A percentile compares a stretch with the other conserved stretches of the same genome.
Conservation (phyloP, 2,113 vertebrate genomes). For the Hydrolagus affinis region DNA sequence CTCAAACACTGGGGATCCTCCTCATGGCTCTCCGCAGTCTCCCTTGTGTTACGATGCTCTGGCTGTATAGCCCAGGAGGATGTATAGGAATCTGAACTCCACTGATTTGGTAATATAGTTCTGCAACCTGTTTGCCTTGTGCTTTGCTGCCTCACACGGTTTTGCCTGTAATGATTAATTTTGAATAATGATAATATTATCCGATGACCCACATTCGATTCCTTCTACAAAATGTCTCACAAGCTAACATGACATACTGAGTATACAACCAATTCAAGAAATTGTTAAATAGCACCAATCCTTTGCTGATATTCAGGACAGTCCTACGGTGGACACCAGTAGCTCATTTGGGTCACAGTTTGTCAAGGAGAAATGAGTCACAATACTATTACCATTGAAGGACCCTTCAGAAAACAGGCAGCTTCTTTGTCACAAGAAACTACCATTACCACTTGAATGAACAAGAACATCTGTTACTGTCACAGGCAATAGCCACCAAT, state of each 20-base stretch:
- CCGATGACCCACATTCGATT: too few species aligned
- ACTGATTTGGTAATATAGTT: too few species aligned
- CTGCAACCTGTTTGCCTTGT: too few species aligned
- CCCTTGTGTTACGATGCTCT: too few species aligned
- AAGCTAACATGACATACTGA: not conserved
- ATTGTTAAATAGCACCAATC: not conserved
- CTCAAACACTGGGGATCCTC: too few species aligned
- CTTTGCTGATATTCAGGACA: not conserved
- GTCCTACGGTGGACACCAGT: slow-evolving; percentile 3
- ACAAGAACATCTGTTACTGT: not conserved
- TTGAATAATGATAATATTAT: too few species aligned
- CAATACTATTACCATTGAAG: not conserved
- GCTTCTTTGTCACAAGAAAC: not conserved
- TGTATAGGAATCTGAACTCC: too few species aligned
- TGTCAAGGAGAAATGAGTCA: slow-evolving; percentile 2
- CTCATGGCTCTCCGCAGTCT: too few species aligned
- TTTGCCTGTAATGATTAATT: too few species aligned
- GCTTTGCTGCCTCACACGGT: too few species aligned
- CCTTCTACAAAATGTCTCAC: not conserved
- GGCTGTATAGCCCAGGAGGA: too few species aligned
- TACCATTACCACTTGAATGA: not conserved
- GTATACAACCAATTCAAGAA: not conserved
- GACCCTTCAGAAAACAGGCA: not conserved
- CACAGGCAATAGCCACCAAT: not conserved
- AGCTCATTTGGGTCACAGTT: not conserved